These are phyloP conservation scores for Maccullochella peelii DNA, from an alignment of 2,113 vertebrate species.

Conservation along the genomic window DNA sequence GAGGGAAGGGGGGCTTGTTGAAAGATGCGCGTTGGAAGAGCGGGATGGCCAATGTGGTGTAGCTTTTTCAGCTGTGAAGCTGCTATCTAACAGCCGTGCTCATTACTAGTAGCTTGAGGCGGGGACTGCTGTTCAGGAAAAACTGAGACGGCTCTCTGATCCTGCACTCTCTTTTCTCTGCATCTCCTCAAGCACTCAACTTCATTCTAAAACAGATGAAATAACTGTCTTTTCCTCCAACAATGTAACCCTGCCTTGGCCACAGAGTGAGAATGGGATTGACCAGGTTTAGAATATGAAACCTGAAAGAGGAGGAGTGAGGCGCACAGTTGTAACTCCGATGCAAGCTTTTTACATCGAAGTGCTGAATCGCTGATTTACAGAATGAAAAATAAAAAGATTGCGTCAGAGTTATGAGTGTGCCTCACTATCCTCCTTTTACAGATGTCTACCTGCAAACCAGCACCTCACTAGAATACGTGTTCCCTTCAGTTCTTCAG, in stretches of 20 bases:
- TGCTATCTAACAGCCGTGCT: slow-evolving; percentile 29
- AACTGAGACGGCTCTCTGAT: slow-evolving; percentile 22
- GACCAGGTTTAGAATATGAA: background rate
- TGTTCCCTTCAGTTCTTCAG: background rate
- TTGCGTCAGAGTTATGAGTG: background rate
- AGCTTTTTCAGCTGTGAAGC: slow-evolving; percentile 27
- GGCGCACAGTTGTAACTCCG: background rate
- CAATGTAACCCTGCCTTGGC: background rate
- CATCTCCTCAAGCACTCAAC: background rate
- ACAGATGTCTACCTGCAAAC: background rate
- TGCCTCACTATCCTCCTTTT: background rate
- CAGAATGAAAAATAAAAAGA: background rate
- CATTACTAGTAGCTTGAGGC: slow-evolving; percentile 27
- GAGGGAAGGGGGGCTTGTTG: background rate
- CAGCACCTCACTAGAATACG: too few species aligned
- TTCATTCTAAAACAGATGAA: background rate
- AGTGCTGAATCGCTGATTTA: background rate
- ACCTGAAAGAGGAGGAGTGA: background rate
- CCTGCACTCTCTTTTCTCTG: background rate
- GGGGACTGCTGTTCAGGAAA: slow-evolving; percentile 26
- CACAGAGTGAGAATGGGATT: background rate
- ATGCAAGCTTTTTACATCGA: background rate
- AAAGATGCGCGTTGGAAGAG: slow-evolving; percentile 2
- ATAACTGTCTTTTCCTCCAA: background rate
- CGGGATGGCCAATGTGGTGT: background rate